Conservation (phyloP, 2,797 vertebrate species). For the Ciconia nigra region DNA sequence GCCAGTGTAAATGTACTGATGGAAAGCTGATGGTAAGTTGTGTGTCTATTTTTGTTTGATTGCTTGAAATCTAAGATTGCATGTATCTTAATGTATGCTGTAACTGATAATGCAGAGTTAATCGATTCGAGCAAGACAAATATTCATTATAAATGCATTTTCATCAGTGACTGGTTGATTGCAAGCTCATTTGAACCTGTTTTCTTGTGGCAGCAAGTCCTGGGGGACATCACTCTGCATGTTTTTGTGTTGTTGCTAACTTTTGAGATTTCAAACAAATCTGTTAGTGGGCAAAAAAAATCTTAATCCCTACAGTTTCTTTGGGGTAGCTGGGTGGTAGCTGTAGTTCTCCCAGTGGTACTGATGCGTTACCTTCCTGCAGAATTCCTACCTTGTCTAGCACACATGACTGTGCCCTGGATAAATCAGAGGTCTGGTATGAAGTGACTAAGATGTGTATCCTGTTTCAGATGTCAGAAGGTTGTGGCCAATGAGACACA, state of each 20-base stretch:
- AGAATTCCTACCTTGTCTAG: neutral
- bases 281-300: no score
- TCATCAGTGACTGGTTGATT: neutral
- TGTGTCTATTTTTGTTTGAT: rapidly evolving
- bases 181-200: neutral
- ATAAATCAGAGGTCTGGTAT: neutral
- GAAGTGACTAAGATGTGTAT: neutral
- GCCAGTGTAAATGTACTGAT: neutral
- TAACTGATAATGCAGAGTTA: neutral
- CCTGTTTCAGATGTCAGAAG: neutral
- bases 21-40: neutral
- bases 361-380: neutral
- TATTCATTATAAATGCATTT: neutral
- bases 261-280: neutral
- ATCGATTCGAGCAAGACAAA: neutral
- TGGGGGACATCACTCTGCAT: rapidly evolving
- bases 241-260: neutral
- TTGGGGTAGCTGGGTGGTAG: neutral
- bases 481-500: neutral
- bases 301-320: neutral
- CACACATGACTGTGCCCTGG: neutral
- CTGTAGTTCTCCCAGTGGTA: neutral
- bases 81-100: no score
- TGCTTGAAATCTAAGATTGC: neutral
- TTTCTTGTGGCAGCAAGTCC: neutral